These are phyloP conservation scores for Catalaphyllia jardinei DNA, from an alignment of 64 coral and sea anemone genomes.

Conservation along the genomic window DNA sequence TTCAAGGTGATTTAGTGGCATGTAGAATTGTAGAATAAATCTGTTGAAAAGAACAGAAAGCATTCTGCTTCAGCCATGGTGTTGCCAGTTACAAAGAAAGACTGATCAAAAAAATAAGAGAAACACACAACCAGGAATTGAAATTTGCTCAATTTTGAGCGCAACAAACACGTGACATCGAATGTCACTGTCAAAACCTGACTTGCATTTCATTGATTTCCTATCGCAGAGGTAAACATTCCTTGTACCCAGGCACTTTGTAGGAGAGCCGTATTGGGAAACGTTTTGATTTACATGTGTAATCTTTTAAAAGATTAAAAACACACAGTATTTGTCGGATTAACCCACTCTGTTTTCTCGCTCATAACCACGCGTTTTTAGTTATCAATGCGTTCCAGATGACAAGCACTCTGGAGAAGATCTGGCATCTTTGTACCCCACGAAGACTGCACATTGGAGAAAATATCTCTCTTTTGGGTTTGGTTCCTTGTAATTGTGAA, in stretches of 20 bases:
- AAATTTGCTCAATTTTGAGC: neutral
- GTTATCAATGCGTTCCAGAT: conserved; percentile 4
- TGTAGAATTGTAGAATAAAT: too few species aligned
- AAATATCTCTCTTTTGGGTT: neutral
- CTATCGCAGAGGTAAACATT: neutral
- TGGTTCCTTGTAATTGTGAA: neutral
- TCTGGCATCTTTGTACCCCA: neutral
- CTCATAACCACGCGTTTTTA: neutral
- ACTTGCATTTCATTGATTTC: neutral
- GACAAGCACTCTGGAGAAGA: neutral
- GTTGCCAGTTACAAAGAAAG: too few species aligned
- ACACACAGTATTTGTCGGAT: neutral
- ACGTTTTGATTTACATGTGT: neutral
- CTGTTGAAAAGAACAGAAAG: too few species aligned
- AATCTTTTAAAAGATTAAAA: neutral
- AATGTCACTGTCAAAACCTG: neutral
- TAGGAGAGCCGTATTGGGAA: neutral
- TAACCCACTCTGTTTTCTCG: neutral
- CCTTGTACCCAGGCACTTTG: neutral
- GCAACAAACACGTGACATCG: neutral
- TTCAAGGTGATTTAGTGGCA: too few species aligned
- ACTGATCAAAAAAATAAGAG: neutral
- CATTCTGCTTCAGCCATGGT: too few species aligned
- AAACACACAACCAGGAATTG: neutral
- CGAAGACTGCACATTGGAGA: neutral